Percentiles rank a stretch among this genome's conserved stretches.
These are phyloP conservation scores for Proteles cristata DNA, from an alignment of 2,113 vertebrate genomes.

Conservation along the genomic window DNA sequence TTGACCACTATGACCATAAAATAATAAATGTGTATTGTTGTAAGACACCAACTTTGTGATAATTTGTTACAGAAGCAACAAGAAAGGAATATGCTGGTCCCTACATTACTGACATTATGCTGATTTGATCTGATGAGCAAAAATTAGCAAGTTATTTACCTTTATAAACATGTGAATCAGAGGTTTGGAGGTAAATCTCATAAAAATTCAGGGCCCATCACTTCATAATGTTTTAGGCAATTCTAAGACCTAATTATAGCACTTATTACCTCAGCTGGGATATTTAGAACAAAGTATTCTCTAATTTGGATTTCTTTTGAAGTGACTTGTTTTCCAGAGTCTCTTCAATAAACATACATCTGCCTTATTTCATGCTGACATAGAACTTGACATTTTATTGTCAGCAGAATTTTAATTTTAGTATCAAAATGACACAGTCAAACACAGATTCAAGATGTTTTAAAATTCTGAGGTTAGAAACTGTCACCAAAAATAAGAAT, in stretches of 20 bases:
- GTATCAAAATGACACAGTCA: not conserved
- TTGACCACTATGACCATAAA: not conserved
- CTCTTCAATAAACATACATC: not conserved
- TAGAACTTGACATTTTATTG: not conserved
- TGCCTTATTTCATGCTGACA: not conserved
- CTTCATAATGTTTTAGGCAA: not conserved
- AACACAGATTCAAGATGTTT: not conserved
- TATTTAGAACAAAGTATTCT: not conserved
- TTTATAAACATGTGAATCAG: not conserved
- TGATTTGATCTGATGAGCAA: not conserved
- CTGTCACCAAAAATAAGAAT: not conserved
- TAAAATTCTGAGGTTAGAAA: constrained; percentile 23
- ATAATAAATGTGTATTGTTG: not conserved
- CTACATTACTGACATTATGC: not conserved
- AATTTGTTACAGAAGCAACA: not conserved
- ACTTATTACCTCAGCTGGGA: not conserved
- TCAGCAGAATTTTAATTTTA: constrained; percentile 12
- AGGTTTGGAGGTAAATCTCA: not conserved
- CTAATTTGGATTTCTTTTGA: not conserved
- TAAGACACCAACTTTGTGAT: not conserved
- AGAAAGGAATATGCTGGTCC: not conserved
- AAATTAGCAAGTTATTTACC: not conserved
- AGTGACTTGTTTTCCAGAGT: not conserved
- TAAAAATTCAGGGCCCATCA: not conserved
- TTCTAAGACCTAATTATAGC: not conserved